Evolutionary conservation across 2,113 vertebrate genomes (phyloP), one percentile per base, ranked within the genome.

Genomic region (Ceratotherium simum): DNA sequence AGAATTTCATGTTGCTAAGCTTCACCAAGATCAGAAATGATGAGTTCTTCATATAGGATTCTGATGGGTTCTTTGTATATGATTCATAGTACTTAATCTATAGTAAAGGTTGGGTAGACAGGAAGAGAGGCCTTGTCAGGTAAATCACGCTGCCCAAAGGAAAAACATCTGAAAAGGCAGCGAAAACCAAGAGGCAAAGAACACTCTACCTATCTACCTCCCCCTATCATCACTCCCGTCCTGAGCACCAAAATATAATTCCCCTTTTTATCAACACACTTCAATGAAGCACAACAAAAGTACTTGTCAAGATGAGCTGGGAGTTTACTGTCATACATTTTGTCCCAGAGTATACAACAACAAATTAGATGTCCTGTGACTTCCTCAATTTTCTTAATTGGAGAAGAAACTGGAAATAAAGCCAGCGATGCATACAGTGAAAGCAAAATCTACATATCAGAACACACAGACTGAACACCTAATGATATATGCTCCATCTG

Each of bases 1-100:
- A 95, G 87, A 84, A 87, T 90, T 95, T 91, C 78, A 80, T 36
- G 23, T 18, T 90, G 48, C 16, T 58, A 67, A 93, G 25, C 56
- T 58, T 83, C 12, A 82, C 48, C 3, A 64, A 85, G 70, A 86
- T 79, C 33, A 93, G 42, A 69, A 85, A 67, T 36, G 27, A 25
- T 81, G 11, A 85, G 20, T 69, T 90, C 73, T 73, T 82, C 17
- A 6, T 36, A 58, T 6, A 92, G 8, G 21, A 39, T 79, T 79
- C 21, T 88, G 36, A 81, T 36, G 33, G 12, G 56, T 33, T 69
- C 46, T 87, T 36, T 21, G 17, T 31, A 0, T 58, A 86, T 62
- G 48, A 90, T 56, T 92, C 42, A 83, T 1, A 92, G 54, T 29
- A 17, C 64, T 83, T 39, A 90, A 48, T 18, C 64, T 85, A 78